Evolutionary conservation across 2,888 invertebrate species (phyloP), one percentile per base, ranked within the genome.

Genomic region (Theodoxus fluviatilis): DNA sequence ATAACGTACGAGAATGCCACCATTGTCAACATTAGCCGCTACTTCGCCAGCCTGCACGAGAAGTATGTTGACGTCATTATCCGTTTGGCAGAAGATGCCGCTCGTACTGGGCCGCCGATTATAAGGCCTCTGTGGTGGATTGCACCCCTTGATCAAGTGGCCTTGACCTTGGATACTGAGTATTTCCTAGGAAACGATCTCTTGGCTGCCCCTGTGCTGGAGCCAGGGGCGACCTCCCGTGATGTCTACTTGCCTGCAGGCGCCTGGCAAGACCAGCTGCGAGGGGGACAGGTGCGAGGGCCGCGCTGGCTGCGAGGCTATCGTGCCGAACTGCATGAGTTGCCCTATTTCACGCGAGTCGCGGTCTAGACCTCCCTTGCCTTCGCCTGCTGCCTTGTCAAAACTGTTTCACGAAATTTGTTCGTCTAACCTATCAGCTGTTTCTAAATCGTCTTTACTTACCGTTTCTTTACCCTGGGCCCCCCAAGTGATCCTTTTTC

Each of bases 101-200:
- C 71, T 2, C 22, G 18, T 52, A 80, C 79, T 15, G 83, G 83
- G 0, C 89, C 91, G 55, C 98, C 98, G 0, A 94, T 98, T 0
- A 94, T 97, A 87, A 89, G 96, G 33, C 96, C 98, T 0, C 84
- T 97, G 28, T 93, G 96, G 91, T 92, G 94, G 76, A 92, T 95
- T 78, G 98, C 93, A 86, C 95, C 97, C 0, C 84, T 89, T 0
- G 97, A 98, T 81, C 90, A 90, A 15, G 90, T 91, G 4, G 91
- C 93, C 0, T 93, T 92, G 79, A 91, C 91, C 59, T 93, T 96
- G 73, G 97, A 98, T 76, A 91, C 93, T 15, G 78, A 85, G 70
- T 85, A 84, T 73, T 73, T 85, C 3, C 71, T 85, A 7, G 85
- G 85, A 4, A 74, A 83, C 70, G 76, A 79, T 25, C 73, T 82